Evolutionary conservation across 2,888 invertebrate species (phyloP), one percentile per base, ranked within the genome.

Genomic region (Xiphydria camelus): DNA sequence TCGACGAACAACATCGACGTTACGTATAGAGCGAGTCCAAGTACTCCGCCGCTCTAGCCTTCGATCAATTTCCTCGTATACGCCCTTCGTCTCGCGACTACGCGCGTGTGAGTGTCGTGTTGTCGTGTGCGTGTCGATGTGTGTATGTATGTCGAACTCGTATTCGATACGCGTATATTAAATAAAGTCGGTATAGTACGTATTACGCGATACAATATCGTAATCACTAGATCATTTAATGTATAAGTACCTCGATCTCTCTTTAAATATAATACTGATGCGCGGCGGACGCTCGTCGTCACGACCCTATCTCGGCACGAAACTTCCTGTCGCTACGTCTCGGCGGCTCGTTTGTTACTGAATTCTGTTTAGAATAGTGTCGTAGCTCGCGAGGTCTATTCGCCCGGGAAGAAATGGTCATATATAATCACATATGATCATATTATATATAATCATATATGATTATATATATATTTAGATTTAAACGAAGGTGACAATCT

Each of bases 211-310:
- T 65, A 65, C 61, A 59, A 61, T 62, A 59, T 68, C 18, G 56
- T 62, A 62, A 57, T 61, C 59, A 57, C 61, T 66, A 67, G n/a
- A n/a, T n/a, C n/a, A 58, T 64, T 61, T 57, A 62, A 62, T 62
- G 55, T 64, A 57, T 58, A 62, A 62, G 59, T 65, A 64, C 63
- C 61, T 59, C 29, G 34, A 26, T 26, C 3, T 26, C 4, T 38
- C 55, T 64, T 59, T 49, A 62, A n/a, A 66, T 57, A 57, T 70
- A 73, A 73, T 73, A 73, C 71, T 73, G 72, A 72, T 68, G 62
- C 62, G 56, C 58, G n/a, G n/a, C n/a, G 62, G 60, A 66, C 58
- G 58, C 59, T 62, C 64, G 57, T 60, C 55, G 59, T 41, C n/a
- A n/a, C n/a, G n/a, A n/a, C n/a, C n/a, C n/a, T n/a, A n/a, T n/a